phyloP scores from a whole-genome alignment of 2,797 vertebrate genomes.

The Eidolon dupreanum region DNA sequence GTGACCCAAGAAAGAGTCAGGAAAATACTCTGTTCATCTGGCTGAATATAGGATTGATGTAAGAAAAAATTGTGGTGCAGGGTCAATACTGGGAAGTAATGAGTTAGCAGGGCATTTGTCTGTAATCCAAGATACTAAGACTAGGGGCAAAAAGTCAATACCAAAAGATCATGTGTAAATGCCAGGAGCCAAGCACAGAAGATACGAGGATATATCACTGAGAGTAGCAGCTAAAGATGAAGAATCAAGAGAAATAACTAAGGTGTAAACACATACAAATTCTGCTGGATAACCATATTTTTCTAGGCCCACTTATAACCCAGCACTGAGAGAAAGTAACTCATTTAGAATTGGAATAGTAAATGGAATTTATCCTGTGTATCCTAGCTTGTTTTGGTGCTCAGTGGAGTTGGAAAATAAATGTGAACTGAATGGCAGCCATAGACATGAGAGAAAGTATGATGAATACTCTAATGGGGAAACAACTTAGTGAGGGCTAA shows the following conservation, averaged over 20 bases:
- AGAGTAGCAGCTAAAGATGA: background rate
- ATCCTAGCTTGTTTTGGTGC: background rate
- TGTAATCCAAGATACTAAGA: slow-evolving; percentile 34
- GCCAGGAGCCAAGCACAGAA: slow-evolving; percentile 8
- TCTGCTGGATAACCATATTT: background rate
- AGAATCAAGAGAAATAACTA: background rate
- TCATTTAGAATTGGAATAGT: background rate
- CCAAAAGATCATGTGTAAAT: slow-evolving; percentile 43
- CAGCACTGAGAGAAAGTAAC: background rate
- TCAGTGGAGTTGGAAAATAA: slow-evolving; percentile 34
- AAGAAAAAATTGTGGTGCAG: background rate
- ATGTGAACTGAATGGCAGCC: background rate
- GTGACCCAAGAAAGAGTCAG: background rate
- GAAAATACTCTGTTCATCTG: slow-evolving; percentile 2
- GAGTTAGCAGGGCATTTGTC: slow-evolving; percentile 34
- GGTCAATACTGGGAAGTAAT: slow-evolving; percentile 17
- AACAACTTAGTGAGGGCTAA: background rate
- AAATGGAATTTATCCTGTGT: background rate
- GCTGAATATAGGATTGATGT: background rate
- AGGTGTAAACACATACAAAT: background rate
- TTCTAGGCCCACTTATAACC: background rate
- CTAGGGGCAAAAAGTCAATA: slow-evolving; percentile 39
- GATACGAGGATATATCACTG: background rate
- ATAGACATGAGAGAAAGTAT: background rate
- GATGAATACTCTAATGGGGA: background rate